These are phyloP conservation scores for Ceramica pisi DNA, from an alignment of 2,888 invertebrate species.

Conservation along the genomic window DNA sequence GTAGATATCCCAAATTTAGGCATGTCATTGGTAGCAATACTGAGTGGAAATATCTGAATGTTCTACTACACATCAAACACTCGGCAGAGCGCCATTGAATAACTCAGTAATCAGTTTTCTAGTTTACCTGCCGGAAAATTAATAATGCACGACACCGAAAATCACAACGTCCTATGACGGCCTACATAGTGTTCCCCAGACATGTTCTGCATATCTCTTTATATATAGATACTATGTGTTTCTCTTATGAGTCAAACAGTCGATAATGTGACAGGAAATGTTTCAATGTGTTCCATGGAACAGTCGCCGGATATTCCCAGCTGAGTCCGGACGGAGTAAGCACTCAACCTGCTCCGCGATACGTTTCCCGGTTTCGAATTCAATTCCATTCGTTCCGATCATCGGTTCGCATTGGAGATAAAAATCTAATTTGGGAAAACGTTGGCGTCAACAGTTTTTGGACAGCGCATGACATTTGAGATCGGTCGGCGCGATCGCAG, in stretches of 20 bases:
- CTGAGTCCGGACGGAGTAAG: conserved; percentile 67
- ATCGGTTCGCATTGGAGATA: conserved; percentile 78
- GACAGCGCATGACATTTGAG: conserved; percentile 75
- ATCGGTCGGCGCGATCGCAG: conserved; percentile 66
- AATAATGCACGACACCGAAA: conserved; percentile 56
- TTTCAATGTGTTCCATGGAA: conserved; percentile 75
- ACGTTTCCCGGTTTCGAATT: conserved; percentile 75
- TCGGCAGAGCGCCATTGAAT: background rate
- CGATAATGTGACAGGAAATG: conserved; percentile 78
- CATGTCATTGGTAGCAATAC: background rate
- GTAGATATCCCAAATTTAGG: background rate
- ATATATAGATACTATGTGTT: conserved; percentile 29
- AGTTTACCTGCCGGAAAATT: conserved; percentile 43
- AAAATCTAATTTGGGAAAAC: conserved; percentile 79
- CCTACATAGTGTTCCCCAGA: conserved; percentile 52
- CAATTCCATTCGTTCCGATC: conserved; percentile 80
- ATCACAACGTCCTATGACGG: conserved; percentile 32
- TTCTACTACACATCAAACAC: conserved; percentile 19
- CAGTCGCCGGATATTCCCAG: conserved; percentile 72
- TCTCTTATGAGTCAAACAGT: conserved; percentile 69
- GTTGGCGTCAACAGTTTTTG: conserved; percentile 77
- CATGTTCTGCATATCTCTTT: conserved; percentile 36
- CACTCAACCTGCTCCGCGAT: conserved; percentile 67
- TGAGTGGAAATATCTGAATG: background rate
- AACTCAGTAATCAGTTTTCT: conserved; percentile 5